These are phyloP conservation scores for Micronycteris hirsuta DNA, from an alignment of 2,113 vertebrate species.

Conservation along the genomic window DNA sequence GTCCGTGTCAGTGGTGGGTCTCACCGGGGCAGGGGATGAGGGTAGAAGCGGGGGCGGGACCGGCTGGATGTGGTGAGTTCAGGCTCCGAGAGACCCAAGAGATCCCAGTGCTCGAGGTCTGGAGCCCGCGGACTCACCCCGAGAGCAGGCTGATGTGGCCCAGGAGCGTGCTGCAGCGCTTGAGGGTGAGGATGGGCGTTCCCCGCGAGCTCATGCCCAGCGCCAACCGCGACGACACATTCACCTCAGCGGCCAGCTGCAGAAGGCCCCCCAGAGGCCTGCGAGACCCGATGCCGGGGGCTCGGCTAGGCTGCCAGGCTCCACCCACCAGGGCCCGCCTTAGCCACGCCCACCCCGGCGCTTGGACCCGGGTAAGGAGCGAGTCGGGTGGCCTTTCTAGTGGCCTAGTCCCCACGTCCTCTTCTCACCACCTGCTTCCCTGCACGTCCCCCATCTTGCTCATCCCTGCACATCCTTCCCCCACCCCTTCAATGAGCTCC, in stretches of 20 bases:
- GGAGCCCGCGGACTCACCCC: constrained; percentile 57
- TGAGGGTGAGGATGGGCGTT: constrained; percentile 26
- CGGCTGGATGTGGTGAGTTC: rapidly evolving
- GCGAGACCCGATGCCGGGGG: rapidly evolving
- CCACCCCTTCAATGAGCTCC: neutral
- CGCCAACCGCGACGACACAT: constrained; percentile 48
- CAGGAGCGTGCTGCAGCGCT: constrained; percentile 67
- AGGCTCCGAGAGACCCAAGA: neutral
- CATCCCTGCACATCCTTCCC: neutral
- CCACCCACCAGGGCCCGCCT: neutral
- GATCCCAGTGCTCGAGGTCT: rapidly evolving
- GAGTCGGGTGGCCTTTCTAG: rapidly evolving
- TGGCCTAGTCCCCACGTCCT: rapidly evolving
- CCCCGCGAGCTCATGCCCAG: constrained; percentile 47
- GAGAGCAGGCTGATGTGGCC: constrained; percentile 50
- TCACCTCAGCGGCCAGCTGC: constrained; percentile 65
- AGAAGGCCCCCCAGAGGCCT: neutral
- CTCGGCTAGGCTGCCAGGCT: neutral
- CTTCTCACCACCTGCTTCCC: neutral
- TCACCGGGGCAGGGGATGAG: neutral
- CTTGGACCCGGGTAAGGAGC: rapidly evolving
- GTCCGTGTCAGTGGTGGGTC: rapidly evolving
- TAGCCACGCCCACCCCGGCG: rapidly evolving
- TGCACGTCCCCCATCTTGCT: neutral
- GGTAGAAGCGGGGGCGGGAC: neutral